These are phyloP conservation scores for Collichthys lucidus DNA, from an alignment of 2,113 vertebrate genomes.

Conservation along the genomic window DNA sequence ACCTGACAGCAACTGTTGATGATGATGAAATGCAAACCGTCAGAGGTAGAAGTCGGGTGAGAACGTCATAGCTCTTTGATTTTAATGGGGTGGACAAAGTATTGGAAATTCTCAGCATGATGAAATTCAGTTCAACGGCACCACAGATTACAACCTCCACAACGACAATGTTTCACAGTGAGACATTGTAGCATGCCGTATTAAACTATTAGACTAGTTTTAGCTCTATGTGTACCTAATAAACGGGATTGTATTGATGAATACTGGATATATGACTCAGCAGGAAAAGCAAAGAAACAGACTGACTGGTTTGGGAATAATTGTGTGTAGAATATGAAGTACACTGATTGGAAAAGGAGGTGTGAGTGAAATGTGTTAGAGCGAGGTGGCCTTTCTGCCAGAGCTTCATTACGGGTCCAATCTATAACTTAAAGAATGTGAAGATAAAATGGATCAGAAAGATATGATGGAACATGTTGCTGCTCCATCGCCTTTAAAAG, in stretches of 20 bases:
- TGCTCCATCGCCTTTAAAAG: background rate
- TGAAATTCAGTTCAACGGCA: background rate
- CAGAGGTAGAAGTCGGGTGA: background rate
- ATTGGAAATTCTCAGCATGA: background rate
- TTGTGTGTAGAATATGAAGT: background rate
- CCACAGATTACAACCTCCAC: background rate
- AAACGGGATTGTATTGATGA: background rate
- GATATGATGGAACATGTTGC: background rate
- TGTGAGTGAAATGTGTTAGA: background rate
- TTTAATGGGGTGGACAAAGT: background rate
- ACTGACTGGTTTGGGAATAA: background rate
- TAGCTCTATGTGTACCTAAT: background rate
- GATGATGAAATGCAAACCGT: no score
- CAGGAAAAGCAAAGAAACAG: background rate
- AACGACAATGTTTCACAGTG: background rate
- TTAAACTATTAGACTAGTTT: background rate
- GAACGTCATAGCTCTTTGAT: background rate
- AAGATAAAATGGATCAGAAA: background rate
- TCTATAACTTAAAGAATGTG: background rate
- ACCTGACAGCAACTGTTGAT: background rate
- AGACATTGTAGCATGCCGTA: background rate
- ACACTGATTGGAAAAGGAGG: background rate
- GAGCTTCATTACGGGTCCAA: background rate
- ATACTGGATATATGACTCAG: background rate
- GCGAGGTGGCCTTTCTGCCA: background rate